Evolutionary conservation across 2,888 invertebrate species (phyloP).

Genomic region (Tenthredo scrophulariae): DNA sequence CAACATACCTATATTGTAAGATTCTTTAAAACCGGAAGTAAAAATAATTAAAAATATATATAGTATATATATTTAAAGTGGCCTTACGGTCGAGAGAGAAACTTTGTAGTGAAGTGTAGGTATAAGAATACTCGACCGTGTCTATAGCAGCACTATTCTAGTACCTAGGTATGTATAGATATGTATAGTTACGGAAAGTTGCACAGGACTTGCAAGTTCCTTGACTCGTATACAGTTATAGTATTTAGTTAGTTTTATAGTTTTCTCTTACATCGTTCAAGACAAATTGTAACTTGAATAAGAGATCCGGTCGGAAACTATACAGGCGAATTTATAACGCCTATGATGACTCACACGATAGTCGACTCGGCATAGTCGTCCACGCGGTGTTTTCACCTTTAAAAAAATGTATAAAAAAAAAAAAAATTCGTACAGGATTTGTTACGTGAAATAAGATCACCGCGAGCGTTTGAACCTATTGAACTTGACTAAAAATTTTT

Average conservation of each 20-base stretch:
- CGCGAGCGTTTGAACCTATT: conserved; percentile 2
- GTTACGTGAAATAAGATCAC: conserved; percentile 38
- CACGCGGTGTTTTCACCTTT: neutral
- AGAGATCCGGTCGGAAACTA: conserved; percentile 18
- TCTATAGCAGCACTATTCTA: neutral
- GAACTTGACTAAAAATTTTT: neutral
- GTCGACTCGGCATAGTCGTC: neutral
- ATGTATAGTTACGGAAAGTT: conserved; percentile 42
- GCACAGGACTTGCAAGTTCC: conserved; percentile 39
- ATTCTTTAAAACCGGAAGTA: conserved; percentile 21
- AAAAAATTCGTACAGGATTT: conserved; percentile 10
- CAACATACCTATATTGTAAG: neutral
- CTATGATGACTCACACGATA: conserved; percentile 9
- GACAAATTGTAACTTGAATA: neutral
- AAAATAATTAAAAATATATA: conserved; percentile 20
- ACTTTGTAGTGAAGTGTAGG: neutral
- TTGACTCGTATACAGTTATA: conserved; percentile 23
- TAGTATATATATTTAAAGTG: no score
- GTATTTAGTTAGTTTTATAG: neutral
- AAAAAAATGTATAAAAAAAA: neutral
- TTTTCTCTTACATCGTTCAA: neutral
- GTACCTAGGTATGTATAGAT: neutral
- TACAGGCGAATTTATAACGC: neutral
- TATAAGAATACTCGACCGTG: neutral
- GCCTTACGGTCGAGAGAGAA: neutral